Evolutionary conservation across 1,140 invertebrate genomes (phyloP).

Genomic region (Brachionus paranguensis): DNA sequence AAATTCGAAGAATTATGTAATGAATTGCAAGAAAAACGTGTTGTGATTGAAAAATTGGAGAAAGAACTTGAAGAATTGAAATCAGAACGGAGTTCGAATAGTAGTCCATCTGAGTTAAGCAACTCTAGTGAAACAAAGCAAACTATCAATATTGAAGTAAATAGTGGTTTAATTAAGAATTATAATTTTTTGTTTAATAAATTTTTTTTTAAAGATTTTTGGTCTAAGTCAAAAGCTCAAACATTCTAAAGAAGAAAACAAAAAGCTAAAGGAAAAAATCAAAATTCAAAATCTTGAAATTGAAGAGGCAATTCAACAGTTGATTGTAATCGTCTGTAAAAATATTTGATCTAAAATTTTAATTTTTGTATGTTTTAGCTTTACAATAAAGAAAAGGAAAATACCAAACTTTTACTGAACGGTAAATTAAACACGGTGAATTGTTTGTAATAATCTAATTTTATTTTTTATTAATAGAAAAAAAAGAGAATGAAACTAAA

Average conservation of each 20-base stretch:
- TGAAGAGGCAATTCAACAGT: background rate
- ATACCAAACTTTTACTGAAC: background rate
- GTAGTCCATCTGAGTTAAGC: background rate
- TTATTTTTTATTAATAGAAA: background rate
- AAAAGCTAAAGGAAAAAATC: conserved; percentile 25
- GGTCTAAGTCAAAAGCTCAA: background rate
- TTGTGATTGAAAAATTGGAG: background rate
- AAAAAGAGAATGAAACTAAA: background rate
- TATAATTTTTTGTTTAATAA: background rate
- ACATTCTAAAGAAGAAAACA: background rate
- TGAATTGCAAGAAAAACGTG: background rate
- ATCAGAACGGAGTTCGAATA: no score
- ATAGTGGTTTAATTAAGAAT: no score
- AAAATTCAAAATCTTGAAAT: conserved; percentile 11
- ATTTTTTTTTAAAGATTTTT: background rate
- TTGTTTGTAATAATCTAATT: background rate
- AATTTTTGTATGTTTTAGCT: background rate
- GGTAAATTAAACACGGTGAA: background rate
- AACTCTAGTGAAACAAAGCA: background rate
- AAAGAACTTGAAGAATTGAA: conserved; percentile 5
- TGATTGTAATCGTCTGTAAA: background rate
- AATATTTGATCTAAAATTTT: background rate
- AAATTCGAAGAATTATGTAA: conserved; percentile 1
- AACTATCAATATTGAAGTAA: background rate
- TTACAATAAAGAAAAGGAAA: conserved; percentile 26